Conservation (phyloP, 2,888 invertebrate genomes). For the Parascotia fuliginaria region DNA sequence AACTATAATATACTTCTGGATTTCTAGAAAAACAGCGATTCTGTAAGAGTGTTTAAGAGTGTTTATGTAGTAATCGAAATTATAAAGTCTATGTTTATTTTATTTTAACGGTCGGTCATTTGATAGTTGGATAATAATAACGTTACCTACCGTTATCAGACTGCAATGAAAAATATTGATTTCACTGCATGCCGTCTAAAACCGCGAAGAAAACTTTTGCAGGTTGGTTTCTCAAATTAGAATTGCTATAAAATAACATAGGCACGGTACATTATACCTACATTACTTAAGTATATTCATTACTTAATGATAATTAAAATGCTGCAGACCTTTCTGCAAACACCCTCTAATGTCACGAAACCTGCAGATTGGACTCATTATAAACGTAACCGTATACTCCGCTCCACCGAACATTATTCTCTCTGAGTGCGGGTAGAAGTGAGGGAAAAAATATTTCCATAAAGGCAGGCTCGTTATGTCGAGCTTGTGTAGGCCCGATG, state of each 20-base stretch:
- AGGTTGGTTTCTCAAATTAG: too few species aligned
- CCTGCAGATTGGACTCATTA: slow-evolving; percentile 20
- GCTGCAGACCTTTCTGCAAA: background rate
- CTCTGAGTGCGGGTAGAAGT: slow-evolving; percentile 32
- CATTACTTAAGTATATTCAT: background rate
- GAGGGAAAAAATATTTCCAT: slow-evolving; percentile 43
- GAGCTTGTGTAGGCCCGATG: slow-evolving; percentile 40
- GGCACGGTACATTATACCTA: too few species aligned
- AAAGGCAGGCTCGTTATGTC: slow-evolving; percentile 48
- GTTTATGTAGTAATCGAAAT: too few species aligned
- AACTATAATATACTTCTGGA: slow-evolving; percentile 11
- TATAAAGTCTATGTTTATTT: too few species aligned
- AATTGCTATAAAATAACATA: too few species aligned
- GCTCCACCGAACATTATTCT: slow-evolving; percentile 25
- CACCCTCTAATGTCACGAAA: slow-evolving; percentile 22
- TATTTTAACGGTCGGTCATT: too few species aligned
- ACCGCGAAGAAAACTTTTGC: too few species aligned
- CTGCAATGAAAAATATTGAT: too few species aligned
- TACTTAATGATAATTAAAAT: background rate
- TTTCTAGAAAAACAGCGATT: background rate
- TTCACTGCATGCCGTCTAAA: too few species aligned
- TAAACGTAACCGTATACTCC: slow-evolving; percentile 21
- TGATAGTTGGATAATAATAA: too few species aligned
- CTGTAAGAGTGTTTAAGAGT: background rate
- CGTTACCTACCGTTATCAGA: too few species aligned